Base-by-base conservation (phyloP, 2,113 vertebrate genomes). In the Phocoena sinus region DNA sequence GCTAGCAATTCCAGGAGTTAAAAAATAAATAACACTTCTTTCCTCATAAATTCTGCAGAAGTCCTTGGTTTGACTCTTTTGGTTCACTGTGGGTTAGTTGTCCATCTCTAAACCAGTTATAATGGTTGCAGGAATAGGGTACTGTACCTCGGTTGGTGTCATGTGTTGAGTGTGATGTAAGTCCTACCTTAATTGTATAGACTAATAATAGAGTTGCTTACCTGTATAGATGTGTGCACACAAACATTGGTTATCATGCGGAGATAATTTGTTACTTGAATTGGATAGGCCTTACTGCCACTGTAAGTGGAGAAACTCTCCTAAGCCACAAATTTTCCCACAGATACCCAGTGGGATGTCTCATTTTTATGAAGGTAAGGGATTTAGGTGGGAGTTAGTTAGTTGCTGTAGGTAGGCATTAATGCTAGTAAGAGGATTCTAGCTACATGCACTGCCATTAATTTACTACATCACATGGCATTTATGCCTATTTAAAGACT, bases 291-390 rank as follows among this genome's bases (percentile, higher is more conserved):
- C 26, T 82, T 47, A 17, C 23, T 89, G 60, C 13, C 8, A 62
- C 62, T 90, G 0, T 95, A 83, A 80, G 47, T 79, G 44, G 41
- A 93, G 41, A 81, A 87, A 80, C 7, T 80, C 31, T 82, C 33
- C 41, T 88, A 76, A 91, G 56, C 26, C 25, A 44, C n/a, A 90
- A 31, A 25, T 56, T 84, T 74, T 95, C 58, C n/a, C 63, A 53
- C 9, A 38, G 44, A 60, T 86, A 77, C 28, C 20, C 10, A 84
- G 0, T 89, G 12, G 33, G 28, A 31, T 68, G 28, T 94, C 47
- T 96, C 38, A 86, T 91, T 80, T 80, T 95, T 73, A 70, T 70
- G n/a, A 95, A 89, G 31, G 11, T 92, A 38, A 84, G 38, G 36
- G 11, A 23, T 84, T 84, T 95, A 79, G 80, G 38, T 95, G 28